Percentiles rank a stretch among this genome's conserved stretches.
phyloP scores from a whole-genome alignment of 1,140 invertebrate species.

The Drosophila punjabiensis region DNA sequence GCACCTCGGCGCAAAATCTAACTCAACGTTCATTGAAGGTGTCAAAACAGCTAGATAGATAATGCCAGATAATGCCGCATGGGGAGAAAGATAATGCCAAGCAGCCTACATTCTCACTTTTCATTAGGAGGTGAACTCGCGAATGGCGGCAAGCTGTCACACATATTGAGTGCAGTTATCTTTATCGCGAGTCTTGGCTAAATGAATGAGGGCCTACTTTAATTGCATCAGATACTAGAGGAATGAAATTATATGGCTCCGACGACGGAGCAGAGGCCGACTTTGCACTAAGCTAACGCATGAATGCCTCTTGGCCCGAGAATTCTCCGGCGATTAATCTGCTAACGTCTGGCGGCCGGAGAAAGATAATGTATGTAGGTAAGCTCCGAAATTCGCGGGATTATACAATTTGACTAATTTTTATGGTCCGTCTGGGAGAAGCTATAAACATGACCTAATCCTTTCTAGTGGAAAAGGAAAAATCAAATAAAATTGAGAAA shows the following conservation, averaged over 20 bases:
- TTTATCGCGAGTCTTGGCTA: constrained; percentile 43
- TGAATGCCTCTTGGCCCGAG: constrained; percentile 24
- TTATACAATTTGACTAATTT: constrained; percentile 39
- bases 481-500: constrained; percentile 35
- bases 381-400: constrained; percentile 7
- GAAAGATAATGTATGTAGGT: constrained; percentile 28
- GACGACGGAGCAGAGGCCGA: constrained; percentile 35
- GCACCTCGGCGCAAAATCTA: neutral
- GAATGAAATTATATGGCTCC: constrained; percentile 52
- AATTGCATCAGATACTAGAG: constrained; percentile 59
- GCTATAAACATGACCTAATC: constrained; percentile 30
- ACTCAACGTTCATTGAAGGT: constrained; percentile 3
- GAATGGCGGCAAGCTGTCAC: constrained; percentile 11
- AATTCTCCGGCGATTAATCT: constrained; percentile 50
- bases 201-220: constrained; percentile 54
- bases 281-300: constrained; percentile 61
- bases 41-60: constrained; percentile 18
- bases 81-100: constrained; percentile 29
- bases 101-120: constrained; percentile 18
- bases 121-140: constrained; percentile 37
- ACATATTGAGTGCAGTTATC: constrained; percentile 48
- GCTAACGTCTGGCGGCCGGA: constrained; percentile 16
- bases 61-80: constrained; percentile 22
- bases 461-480: constrained; percentile 17
- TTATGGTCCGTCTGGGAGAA: constrained; percentile 34